A percentile compares a stretch with the other conserved stretches of the same genome.
phyloP scores from a whole-genome alignment of 2,797 vertebrate species.

The Helarctos malayanus region DNA sequence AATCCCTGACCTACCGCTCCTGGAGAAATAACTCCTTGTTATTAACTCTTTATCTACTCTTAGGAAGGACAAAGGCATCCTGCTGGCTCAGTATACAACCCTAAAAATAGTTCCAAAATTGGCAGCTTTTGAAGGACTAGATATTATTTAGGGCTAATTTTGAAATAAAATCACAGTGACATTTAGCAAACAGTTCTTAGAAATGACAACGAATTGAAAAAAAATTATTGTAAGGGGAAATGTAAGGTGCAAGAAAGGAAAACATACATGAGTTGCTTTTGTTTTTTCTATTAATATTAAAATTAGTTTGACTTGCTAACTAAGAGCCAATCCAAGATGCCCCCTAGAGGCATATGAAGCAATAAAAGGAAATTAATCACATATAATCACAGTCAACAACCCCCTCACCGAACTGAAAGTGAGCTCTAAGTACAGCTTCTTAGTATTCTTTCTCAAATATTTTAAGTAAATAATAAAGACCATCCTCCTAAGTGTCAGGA shows the following conservation, averaged over 20 bases:
- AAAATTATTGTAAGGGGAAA: not conserved
- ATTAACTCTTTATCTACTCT: not conserved
- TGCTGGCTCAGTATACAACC: not conserved
- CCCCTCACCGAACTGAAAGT: not conserved
- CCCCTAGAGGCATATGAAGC: not conserved
- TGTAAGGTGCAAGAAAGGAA: not conserved
- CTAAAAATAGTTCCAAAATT: not conserved
- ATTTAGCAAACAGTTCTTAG: not conserved
- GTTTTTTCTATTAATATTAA: not conserved
- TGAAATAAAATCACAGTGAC: slow-evolving; percentile 6
- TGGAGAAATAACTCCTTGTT: not conserved
- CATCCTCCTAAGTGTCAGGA: not conserved
- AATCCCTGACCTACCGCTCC: not conserved
- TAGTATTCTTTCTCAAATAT: not conserved
- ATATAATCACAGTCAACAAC: not conserved
- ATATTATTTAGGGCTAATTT: slow-evolving; percentile 30
- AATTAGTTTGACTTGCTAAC: slow-evolving; percentile 33
- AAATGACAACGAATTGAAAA: not conserved
- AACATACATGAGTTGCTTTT: not conserved
- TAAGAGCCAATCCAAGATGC: not conserved
- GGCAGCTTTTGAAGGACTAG: slow-evolving; percentile 12
- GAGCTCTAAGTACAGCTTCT: not conserved
- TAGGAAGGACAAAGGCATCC: not conserved
- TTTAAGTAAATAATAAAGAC: not conserved
- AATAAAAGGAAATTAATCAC: slow-evolving; percentile 18